These are phyloP conservation scores for Drosophila punjabiensis DNA, from an alignment of 1,140 invertebrate species.

Conservation along the genomic window DNA sequence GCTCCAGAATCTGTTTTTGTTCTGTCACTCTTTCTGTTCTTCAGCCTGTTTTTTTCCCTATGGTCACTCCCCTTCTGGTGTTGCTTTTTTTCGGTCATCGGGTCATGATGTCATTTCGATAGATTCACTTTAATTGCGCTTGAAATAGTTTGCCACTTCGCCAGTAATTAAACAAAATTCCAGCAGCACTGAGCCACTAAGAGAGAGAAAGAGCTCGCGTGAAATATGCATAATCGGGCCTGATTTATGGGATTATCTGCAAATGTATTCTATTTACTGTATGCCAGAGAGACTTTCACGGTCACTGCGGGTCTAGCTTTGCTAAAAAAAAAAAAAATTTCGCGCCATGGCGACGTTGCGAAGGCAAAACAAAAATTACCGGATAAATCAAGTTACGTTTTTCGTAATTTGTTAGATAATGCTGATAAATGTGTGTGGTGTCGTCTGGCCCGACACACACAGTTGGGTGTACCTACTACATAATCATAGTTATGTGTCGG, in stretches of 20 bases:
- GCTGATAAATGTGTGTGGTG: constrained; percentile 77
- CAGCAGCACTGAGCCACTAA: background rate
- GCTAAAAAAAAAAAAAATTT: constrained; percentile 53
- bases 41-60: constrained; percentile 1
- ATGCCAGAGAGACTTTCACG: constrained; percentile 61
- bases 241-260: constrained; percentile 33
- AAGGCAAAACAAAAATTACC: constrained; percentile 73
- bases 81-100: constrained; percentile 70
- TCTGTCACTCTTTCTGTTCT: constrained; percentile 5
- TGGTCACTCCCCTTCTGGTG: constrained; percentile 29
- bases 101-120: constrained; percentile 82
- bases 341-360: constrained; percentile 21
- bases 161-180: constrained; percentile 45
- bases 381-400: constrained; percentile 85
- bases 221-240: constrained; percentile 27
- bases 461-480: constrained; percentile 56
- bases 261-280: constrained; percentile 22
- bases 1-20: constrained; percentile 28
- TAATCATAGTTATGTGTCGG: constrained; percentile 12
- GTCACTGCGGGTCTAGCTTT: constrained; percentile 42
- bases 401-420: constrained; percentile 85
- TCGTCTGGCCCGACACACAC: constrained; percentile 53
- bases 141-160: constrained; percentile 27
- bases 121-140: constrained; percentile 72
- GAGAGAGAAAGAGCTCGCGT: background rate